Base-by-base conservation (phyloP, 2,113 vertebrate genomes). In the Microtus montanus region DNA sequence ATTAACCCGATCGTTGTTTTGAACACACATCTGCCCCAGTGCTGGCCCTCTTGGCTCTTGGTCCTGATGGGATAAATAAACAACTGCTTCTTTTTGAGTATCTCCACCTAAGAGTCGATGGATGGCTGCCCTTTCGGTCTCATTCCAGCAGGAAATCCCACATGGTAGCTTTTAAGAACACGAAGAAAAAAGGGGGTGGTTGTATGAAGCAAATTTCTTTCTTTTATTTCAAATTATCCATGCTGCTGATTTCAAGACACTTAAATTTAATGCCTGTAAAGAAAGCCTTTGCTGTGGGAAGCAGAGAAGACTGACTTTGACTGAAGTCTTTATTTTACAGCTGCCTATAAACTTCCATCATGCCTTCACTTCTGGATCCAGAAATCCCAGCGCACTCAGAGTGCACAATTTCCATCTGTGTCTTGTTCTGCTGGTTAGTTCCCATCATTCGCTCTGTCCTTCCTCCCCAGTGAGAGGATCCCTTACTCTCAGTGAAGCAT, bases 1-100 rank as follows among this genome's bases (percentile, higher is more conserved):
- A 96, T 97, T 96, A 97, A 93, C 94, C 85, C 94, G 93, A 41
- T 96, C 89, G 92, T 75, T 96, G 97, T 95, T 97, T 93, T 95
- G 94, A 96, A 94, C 54, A 88, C 75, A 90, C 89, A 79, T 96
- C 91, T 96, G 95, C 84, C 96, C 79, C 47, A 79, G 87, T 66
- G 64, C 91, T 1, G 9, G 13, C 89, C 89, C 87, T 96, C 84
- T 87, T 96, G 97, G 95, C 95, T 96, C 93, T 92, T 35, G 75
- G 87, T 90, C 73, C 82, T 96, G 90, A 96, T 87, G 84, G 84
- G 91, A 96, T 96, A 97, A 97, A 96, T 90, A 97, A 97, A 95
- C 83, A 96, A 85, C 84, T 15, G 85, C 91, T 84, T 95, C 93
- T 71, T 95, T 96, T 96, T 95, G 74, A 91, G 87, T 77, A 64